Conservation (phyloP, 2,888 invertebrate genomes). For the Nysson spinosus region DNA sequence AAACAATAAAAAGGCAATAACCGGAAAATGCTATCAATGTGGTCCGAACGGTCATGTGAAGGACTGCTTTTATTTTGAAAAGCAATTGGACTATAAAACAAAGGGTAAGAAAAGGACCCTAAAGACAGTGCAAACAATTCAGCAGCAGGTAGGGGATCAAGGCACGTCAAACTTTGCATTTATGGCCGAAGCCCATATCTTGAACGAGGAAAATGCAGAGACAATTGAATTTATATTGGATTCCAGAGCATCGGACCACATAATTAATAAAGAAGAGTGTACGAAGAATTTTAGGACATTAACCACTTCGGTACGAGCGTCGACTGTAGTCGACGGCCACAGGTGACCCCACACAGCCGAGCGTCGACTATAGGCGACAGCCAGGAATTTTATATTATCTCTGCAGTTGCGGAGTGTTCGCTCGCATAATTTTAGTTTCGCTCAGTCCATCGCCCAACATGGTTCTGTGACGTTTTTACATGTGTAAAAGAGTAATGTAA, state of each 20-base stretch:
- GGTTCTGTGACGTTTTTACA: too few relatives aligned
- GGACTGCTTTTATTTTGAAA: constrained; percentile 4
- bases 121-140: background rate
- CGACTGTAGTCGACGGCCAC: too few relatives aligned
- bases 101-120: background rate
- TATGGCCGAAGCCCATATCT: background rate
- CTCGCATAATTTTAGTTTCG: too few relatives aligned
- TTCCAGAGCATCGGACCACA: constrained; percentile 5
- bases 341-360: too few relatives aligned
- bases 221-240: constrained; percentile 6
- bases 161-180: background rate
- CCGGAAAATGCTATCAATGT: constrained; percentile 4
- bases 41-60: background rate
- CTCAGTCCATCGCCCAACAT: too few relatives aligned
- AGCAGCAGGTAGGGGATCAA: background rate
- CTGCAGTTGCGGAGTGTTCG: too few relatives aligned
- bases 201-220: background rate
- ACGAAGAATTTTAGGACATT: background rate
- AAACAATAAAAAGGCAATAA: too few relatives aligned
- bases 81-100: background rate
- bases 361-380: too few relatives aligned
- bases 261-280: background rate
- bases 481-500: too few relatives aligned
- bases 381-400: too few relatives aligned
- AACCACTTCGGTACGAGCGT: too few relatives aligned